phyloP scores from a whole-genome alignment of 2,797 vertebrate genomes.

The Todus mexicanus region DNA sequence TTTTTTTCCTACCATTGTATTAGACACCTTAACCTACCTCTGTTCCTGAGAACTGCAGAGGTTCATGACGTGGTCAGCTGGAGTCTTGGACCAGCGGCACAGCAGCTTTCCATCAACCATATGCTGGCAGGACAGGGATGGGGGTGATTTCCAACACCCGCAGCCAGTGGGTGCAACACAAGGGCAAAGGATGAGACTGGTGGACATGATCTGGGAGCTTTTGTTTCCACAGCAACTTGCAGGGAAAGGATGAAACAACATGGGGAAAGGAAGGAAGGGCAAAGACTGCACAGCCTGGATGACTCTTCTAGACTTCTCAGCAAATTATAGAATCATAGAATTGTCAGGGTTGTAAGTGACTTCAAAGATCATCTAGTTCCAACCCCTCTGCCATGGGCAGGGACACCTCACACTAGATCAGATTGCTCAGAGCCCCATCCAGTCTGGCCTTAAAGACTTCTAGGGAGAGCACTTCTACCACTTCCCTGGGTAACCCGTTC shows the following conservation, averaged over 20 bases:
- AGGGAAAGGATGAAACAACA: not conserved
- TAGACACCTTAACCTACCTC: not conserved
- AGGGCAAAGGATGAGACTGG: not conserved
- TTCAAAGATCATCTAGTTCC: no score
- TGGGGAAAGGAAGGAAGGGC: not conserved
- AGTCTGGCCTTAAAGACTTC: no score
- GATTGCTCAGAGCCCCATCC: no score
- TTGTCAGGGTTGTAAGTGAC: no score
- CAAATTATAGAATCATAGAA: no score
- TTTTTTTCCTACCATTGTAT: not conserved
- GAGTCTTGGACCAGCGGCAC: not conserved
- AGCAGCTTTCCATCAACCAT: not conserved
- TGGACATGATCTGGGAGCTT: not conserved
- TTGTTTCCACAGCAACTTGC: not conserved
- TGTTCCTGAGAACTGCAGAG: not conserved
- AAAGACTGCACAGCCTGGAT: not conserved
- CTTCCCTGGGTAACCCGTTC: no score
- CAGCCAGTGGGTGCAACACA: rapidly evolving
- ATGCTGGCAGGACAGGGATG: not conserved
- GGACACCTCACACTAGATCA: no score
- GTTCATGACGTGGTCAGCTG: rapidly evolving
- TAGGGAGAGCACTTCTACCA: no score
- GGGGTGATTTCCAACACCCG: not conserved
- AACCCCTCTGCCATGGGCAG: no score
- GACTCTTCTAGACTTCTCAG: not conserved